Evolutionary conservation across 2,113 vertebrate species (phyloP).

Genomic region (Ammospiza caudacuta): DNA sequence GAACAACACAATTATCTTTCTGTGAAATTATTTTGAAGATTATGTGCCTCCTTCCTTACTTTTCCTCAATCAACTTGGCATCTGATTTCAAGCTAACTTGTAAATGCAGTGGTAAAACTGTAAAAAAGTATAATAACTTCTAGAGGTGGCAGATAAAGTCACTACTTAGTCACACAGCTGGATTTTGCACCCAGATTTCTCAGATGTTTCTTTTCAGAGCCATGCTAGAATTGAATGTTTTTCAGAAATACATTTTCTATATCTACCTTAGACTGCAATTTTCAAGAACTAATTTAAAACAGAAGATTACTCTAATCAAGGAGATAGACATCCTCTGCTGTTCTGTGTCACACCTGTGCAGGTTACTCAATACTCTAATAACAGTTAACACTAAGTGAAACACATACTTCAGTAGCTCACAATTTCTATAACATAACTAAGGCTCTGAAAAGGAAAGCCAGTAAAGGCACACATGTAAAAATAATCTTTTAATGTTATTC

Average conservation of each 20-base stretch:
- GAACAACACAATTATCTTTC: neutral
- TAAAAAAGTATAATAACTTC: neutral
- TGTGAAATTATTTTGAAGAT: slow-evolving; percentile 21
- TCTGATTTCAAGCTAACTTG: neutral
- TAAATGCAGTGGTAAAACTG: neutral
- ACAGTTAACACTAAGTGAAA: neutral
- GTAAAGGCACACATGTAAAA: neutral
- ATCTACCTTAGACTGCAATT: neutral
- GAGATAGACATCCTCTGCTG: neutral
- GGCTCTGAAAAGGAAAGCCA: neutral
- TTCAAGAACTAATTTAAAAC: neutral
- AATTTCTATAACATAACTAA: neutral
- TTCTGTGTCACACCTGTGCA: neutral
- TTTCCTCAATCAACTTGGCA: neutral
- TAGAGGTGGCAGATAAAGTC: neutral
- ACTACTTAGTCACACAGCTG: neutral
- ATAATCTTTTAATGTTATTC: neutral
- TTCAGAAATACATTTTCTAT: neutral
- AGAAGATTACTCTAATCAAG: neutral
- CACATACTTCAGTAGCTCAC: neutral
- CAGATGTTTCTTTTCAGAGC: neutral
- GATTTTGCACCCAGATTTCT: neutral
- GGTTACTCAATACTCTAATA: neutral
- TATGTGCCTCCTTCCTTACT: neutral
- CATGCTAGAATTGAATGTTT: neutral